These are phyloP conservation scores for Lycocerus yunnanus DNA, from an alignment of 2,888 invertebrate species.

Conservation along the genomic window DNA sequence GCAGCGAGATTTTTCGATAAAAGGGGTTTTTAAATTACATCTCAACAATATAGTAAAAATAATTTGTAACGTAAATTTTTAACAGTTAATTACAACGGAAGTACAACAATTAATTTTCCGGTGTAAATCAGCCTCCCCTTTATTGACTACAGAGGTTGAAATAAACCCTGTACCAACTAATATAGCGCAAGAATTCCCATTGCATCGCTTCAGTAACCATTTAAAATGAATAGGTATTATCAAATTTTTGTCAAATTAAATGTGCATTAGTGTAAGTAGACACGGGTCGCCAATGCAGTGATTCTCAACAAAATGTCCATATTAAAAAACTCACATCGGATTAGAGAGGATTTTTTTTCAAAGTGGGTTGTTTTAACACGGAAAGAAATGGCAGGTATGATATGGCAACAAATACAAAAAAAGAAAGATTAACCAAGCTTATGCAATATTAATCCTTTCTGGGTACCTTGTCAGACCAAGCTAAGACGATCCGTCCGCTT, in stretches of 20 bases:
- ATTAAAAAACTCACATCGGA: slow-evolving; percentile 9
- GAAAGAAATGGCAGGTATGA: neutral
- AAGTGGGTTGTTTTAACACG: slow-evolving; percentile 4
- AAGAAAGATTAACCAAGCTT: neutral
- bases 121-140: slow-evolving; percentile 41
- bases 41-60: neutral
- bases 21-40: neutral
- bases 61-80: neutral
- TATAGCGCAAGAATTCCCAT: slow-evolving; percentile 46
- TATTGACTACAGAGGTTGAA: slow-evolving; percentile 43
- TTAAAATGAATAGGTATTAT: slow-evolving; percentile 54
- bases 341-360: neutral
- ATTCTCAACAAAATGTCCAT: slow-evolving; percentile 25
- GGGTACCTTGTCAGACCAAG: too few relatives aligned
- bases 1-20: neutral
- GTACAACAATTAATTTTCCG: slow-evolving; percentile 18
- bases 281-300: slow-evolving; percentile 24
- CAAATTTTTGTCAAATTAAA: slow-evolving; percentile 55
- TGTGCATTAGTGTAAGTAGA: slow-evolving; percentile 48
- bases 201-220: slow-evolving; percentile 40
- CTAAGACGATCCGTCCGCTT: too few relatives aligned
- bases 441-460: neutral
- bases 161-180: slow-evolving; percentile 47
- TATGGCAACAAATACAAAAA: neutral
- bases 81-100: neutral